Conservation (phyloP, 2,888 invertebrate species). For the Dendrolimus pini region DNA sequence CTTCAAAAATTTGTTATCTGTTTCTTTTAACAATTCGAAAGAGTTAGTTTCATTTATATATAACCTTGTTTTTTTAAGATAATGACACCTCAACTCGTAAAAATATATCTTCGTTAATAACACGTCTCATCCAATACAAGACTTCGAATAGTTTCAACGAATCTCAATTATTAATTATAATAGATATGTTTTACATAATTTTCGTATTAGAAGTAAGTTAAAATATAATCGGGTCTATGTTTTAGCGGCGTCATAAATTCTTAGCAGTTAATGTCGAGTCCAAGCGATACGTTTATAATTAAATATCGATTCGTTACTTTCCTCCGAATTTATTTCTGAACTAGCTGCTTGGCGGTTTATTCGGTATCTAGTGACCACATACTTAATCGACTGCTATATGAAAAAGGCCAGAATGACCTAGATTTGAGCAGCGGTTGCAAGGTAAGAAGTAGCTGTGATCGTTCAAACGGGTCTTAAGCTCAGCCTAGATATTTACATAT, state of each 20-base stretch:
- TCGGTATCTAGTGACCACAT: no score
- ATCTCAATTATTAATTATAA: slow-evolving; percentile 69
- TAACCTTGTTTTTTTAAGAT: background rate
- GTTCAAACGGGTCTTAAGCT: no score
- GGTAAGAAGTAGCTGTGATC: no score
- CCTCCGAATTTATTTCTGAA: slow-evolving; percentile 24
- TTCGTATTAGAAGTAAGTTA: slow-evolving; percentile 66
- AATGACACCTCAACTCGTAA: background rate
- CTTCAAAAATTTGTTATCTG: no score
- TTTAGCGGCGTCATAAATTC: slow-evolving; percentile 69
- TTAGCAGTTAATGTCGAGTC: slow-evolving; percentile 43
- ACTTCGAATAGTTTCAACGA: slow-evolving; percentile 4
- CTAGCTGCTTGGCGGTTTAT: no score
- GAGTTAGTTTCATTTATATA: no score
- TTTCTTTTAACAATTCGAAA: no score
- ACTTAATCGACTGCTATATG: no score
- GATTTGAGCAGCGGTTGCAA: no score
- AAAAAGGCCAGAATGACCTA: no score
- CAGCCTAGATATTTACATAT: no score
- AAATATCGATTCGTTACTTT: slow-evolving; percentile 56
- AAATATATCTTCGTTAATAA: background rate
- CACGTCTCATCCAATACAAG: background rate
- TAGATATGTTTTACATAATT: slow-evolving; percentile 66
- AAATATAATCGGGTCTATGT: slow-evolving; percentile 59
- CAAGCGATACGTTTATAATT: slow-evolving; percentile 58